Evolutionary conservation across 2,797 vertebrate genomes (phyloP), one percentile per base, ranked within the genome.

Genomic region (Paguma larvata): DNA sequence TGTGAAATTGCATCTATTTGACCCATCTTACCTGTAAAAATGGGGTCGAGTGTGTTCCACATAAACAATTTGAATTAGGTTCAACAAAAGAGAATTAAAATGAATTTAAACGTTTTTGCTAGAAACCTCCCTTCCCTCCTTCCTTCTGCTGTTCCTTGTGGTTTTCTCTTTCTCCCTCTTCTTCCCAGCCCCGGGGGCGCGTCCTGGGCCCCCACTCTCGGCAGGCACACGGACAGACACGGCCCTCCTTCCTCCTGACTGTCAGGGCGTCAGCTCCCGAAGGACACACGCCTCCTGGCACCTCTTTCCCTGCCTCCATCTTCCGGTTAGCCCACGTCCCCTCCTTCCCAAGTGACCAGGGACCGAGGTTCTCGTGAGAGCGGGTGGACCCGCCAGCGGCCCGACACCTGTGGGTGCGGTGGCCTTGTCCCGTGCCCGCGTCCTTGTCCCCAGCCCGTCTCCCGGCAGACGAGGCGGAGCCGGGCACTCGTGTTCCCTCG

Each of bases 281-380:
- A 1, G 16, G 75, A 6, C 18, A 5, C 0, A 0, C 1, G 32
- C 83, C 21, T 5, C 59, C 13, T 0, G 4, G 48, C 2, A 2
- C 27, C 46, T 41, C 48, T 38, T 34, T 53, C 9, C 1, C 46
- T 12, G 25, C 30, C 7, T 79, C 25, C 32, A 2, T 25, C 72
- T 32, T 51, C 46, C 11, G 41, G 1, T 34, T 6, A 27, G 19
- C 3, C 16, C 46, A 34, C 0, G 0, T 78, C 41, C 21, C 46
- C 78, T 80, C 62, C 72, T 15, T 48, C 44, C 48, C 14, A 56
- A n/a, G 53, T 56, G 56, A 13, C 19, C 25, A 38, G 27, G 62
- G 27, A 23, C 23, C 25, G 5, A 63, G 48, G 56, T 13, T 44
- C 44, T 70, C 27, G 1, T 2, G 18, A 34, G 44, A 44, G 41